Conservation (phyloP, 92 coral and sea anemone species). For the Siderastrea siderea region DNA sequence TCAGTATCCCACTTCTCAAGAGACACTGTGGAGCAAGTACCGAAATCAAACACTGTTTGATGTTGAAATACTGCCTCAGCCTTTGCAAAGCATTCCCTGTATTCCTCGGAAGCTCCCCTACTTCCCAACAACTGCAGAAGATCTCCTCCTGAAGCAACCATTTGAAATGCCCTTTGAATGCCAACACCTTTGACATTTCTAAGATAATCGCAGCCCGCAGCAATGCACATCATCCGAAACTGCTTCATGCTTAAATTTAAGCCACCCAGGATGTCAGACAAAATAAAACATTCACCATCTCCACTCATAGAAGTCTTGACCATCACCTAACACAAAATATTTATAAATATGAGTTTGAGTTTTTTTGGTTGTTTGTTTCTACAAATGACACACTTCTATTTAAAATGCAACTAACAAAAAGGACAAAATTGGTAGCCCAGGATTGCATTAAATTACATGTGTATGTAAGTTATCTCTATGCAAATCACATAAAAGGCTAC, state of each 20-base stretch:
- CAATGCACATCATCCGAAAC: conserved; percentile 61
- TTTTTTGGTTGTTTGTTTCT: not conserved
- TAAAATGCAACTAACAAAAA: too few species aligned
- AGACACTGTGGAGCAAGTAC: conserved; percentile 1
- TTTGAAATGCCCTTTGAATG: conserved; percentile 36
- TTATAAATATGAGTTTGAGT: too few species aligned
- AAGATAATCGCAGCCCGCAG: conserved; percentile 76
- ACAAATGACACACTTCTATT: too few species aligned
- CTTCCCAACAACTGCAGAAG: conserved; percentile 3
- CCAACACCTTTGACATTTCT: conserved; percentile 68
- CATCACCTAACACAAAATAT: conserved; percentile 38
- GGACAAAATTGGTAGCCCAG: too few species aligned
- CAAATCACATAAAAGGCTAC: too few species aligned
- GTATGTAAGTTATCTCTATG: too few species aligned
- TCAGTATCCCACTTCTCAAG: conserved; percentile 29
- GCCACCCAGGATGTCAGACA: conserved; percentile 39
- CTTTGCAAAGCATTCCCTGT: not conserved
- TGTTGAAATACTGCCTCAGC: conserved; percentile 1
- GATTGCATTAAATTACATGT: too few species aligned
- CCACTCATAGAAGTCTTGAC: conserved; percentile 59
- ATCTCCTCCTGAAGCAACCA: conserved; percentile 37
- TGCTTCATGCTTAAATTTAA: conserved; percentile 45
- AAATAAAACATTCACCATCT: conserved; percentile 46
- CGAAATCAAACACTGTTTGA: conserved; percentile 17
- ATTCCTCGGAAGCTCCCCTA: not conserved